These are phyloP conservation scores for Gadus chalcogrammus DNA, from an alignment of 2,113 vertebrate genomes.

Conservation along the genomic window DNA sequence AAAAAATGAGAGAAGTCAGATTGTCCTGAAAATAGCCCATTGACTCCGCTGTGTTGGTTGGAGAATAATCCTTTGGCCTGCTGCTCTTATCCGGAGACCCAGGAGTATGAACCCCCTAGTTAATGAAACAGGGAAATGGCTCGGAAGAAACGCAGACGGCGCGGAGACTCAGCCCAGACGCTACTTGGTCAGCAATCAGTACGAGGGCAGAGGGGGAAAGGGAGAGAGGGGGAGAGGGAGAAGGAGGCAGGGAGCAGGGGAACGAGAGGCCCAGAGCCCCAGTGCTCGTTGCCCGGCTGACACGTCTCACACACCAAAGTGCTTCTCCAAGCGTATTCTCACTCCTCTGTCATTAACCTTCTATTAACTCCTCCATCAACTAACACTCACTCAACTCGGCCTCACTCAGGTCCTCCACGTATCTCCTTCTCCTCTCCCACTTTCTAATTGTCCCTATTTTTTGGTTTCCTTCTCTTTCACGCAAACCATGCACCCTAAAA, in stretches of 20 bases:
- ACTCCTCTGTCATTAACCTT: conserved; percentile 73
- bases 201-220: not conserved
- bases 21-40: no score
- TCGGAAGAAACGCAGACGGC: no score
- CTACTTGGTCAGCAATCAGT: no score
- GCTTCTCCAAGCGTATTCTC: conserved; percentile 71
- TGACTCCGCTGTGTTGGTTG: no score
- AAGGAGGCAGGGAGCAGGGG: conserved; percentile 11
- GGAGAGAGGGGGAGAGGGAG: conserved; percentile 10
- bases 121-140: no score
- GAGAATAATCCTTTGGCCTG: no score
- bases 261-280: conserved; percentile 45
- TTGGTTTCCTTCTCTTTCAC: not conserved
- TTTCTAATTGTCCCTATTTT: not conserved
- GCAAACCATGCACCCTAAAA: not conserved
- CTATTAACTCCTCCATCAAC: conserved; percentile 75
- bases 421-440: not conserved
- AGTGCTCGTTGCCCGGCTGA: conserved; percentile 66
- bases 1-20: no score
- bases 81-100: no score
- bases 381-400: conserved; percentile 21
- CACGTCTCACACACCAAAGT: conserved; percentile 66
- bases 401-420: not conserved
- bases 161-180: no score
- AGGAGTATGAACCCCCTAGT: no score